Evolutionary conservation across 2,888 invertebrate genomes (phyloP).

Genomic region (Apodemia mormo): DNA sequence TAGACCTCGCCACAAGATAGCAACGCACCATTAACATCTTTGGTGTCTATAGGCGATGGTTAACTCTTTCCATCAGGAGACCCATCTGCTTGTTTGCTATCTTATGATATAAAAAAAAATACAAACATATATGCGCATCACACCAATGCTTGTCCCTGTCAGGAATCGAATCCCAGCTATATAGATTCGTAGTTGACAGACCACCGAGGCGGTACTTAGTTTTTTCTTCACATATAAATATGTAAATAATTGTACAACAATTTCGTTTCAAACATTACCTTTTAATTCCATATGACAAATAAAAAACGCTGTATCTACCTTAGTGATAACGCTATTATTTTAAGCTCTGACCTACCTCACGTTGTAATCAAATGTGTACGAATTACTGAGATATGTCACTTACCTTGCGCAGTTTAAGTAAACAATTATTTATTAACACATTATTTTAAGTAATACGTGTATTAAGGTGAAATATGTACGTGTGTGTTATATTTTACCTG

Average conservation of each 20-base stretch:
- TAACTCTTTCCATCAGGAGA: too few species aligned
- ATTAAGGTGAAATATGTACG: not conserved
- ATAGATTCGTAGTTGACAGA: too few species aligned
- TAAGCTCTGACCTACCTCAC: slow-evolving; percentile 45
- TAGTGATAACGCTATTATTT: slow-evolving; percentile 37
- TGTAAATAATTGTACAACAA: not conserved
- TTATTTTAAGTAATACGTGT: not conserved
- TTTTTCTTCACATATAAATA: too few species aligned
- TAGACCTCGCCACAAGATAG: too few species aligned
- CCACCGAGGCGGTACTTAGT: too few species aligned
- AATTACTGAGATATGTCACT: slow-evolving; percentile 28
- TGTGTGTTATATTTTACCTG: not conserved
- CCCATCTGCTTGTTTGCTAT: too few species aligned
- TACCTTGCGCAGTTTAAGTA: slow-evolving; percentile 17
- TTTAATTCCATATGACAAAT: slow-evolving; percentile 19
- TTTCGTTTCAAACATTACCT: not conserved
- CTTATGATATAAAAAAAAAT: too few species aligned
- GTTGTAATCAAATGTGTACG: slow-evolving; percentile 36
- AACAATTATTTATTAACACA: slow-evolving; percentile 18
- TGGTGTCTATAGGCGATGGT: too few species aligned
- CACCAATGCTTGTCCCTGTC: too few species aligned
- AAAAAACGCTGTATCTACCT: slow-evolving; percentile 26
- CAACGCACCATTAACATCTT: too few species aligned
- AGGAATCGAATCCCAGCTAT: too few species aligned
- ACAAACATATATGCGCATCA: too few species aligned